A percentile compares a stretch with the other conserved stretches of the same genome.
These are phyloP conservation scores for Empis livida DNA, from an alignment of 2,888 invertebrate species.

Conservation along the genomic window DNA sequence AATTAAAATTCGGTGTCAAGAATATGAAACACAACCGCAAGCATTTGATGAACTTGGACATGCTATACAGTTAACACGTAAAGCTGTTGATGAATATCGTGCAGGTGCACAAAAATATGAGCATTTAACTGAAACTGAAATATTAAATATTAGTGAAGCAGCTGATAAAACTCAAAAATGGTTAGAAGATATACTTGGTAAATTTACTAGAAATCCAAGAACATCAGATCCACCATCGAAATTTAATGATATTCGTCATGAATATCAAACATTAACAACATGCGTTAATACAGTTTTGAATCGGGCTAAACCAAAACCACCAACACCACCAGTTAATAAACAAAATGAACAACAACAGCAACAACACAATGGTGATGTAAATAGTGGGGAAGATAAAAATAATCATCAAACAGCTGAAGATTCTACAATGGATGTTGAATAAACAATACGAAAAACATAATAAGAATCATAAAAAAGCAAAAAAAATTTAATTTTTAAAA, in stretches of 20 bases:
- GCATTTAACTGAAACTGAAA: conserved; percentile 71
- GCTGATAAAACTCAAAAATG: conserved; percentile 63
- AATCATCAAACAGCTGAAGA: conserved; percentile 16
- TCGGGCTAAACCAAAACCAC: conserved; percentile 80
- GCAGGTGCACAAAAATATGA: conserved; percentile 58
- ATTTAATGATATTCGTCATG: conserved; percentile 64
- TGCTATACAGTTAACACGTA: conserved; percentile 65
- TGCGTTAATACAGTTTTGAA: conserved; percentile 64
- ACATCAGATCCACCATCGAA: conserved; percentile 65
- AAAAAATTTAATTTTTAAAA: no score
- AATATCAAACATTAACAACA: conserved; percentile 46
- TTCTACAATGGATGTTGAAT: conserved; percentile 32
- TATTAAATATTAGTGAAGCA: conserved; percentile 59
- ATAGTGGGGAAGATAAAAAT: conserved; percentile 8
- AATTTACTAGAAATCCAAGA: conserved; percentile 49
- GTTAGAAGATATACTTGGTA: conserved; percentile 63
- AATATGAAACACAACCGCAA: conserved; percentile 64
- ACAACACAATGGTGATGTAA: conserved; percentile 22
- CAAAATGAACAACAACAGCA: conserved; percentile 12
- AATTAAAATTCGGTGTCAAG: conserved; percentile 68
- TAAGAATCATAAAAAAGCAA: not conserved
- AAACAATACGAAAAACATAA: conserved; percentile 12
- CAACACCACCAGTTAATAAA: conserved; percentile 40
- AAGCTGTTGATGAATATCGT: conserved; percentile 60
- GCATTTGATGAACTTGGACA: conserved; percentile 71